These are phyloP conservation scores for Lasioglossum baleicum DNA, from an alignment of 1,140 invertebrate genomes.

Conservation along the genomic window DNA sequence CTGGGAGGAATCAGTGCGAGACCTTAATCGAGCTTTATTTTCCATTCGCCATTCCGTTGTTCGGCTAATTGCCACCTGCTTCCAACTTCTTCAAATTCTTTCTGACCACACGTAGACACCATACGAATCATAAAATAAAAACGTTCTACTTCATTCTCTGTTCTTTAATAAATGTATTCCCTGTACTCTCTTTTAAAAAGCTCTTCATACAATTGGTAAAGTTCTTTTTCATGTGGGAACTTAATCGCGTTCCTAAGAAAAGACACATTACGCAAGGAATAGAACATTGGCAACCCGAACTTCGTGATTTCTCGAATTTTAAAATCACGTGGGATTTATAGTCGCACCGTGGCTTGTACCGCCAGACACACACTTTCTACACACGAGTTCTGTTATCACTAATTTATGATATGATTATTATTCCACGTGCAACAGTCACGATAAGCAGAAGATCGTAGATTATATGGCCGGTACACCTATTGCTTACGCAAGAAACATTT, in stretches of 20 bases:
- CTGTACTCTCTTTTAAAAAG: no score
- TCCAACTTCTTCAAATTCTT: no score
- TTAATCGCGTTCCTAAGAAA: background rate
- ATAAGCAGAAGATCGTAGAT: slow-evolving; percentile 54
- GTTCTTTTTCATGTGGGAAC: background rate
- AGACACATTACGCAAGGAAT: background rate
- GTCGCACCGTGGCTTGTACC: background rate
- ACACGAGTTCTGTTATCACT: slow-evolving; percentile 50
- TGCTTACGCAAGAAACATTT: slow-evolving; percentile 41
- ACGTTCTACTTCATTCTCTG: no score
- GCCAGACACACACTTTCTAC: background rate
- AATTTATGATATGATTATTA: slow-evolving; percentile 51
- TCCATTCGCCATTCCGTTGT: no score
- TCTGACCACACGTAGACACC: no score
- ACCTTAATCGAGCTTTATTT: no score
- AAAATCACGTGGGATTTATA: slow-evolving; percentile 14
- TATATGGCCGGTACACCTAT: slow-evolving; percentile 28
- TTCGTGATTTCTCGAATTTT: background rate
- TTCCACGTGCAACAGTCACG: slow-evolving; percentile 34
- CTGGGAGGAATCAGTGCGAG: no score
- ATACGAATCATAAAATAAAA: no score
- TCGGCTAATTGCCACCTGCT: no score
- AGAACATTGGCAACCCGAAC: background rate
- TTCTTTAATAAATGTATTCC: no score
- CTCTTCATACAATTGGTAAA: background rate